A percentile compares a stretch with the other conserved stretches of the same genome.
phyloP scores from a whole-genome alignment of 2,888 invertebrate species.

The Frankliniella intonsa region DNA sequence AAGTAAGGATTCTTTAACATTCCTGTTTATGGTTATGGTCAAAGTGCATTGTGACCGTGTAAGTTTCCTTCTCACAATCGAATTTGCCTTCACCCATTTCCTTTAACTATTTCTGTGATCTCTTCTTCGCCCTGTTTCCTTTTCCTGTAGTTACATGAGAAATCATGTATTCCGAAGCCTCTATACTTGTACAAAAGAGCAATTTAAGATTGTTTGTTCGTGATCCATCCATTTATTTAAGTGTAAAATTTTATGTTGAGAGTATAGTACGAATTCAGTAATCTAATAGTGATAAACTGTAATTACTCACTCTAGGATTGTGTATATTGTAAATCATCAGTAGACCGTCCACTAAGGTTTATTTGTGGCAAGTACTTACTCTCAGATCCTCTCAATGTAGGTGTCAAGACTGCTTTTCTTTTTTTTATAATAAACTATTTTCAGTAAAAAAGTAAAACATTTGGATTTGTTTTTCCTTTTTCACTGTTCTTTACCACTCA shows the following conservation, averaged over 20 bases:
- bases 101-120: not conserved
- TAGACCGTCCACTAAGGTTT: constrained; percentile 19
- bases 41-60: not conserved
- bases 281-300: constrained; percentile 9
- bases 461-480: not conserved
- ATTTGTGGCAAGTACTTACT: constrained; percentile 19
- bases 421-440: constrained; percentile 7
- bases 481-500: not conserved
- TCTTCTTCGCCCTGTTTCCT: not conserved
- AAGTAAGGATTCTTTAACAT: too few relatives aligned
- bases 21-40: too few relatives aligned
- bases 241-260: constrained; percentile 15
- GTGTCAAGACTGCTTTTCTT: constrained; percentile 18
- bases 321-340: constrained; percentile 16
- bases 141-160: not conserved
- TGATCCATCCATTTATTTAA: constrained; percentile 10
- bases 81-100: too few relatives aligned
- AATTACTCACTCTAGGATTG: not conserved
- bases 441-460: not conserved
- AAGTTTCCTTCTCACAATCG: not conserved
- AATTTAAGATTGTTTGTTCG: constrained; percentile 11
- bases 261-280: not conserved
- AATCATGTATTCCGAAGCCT: not conserved
- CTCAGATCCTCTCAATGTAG: constrained; percentile 7
- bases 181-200: constrained; percentile 12